Base-by-base conservation (phyloP, 2,888 invertebrate genomes). In the Synanthedon tipuliformis region DNA sequence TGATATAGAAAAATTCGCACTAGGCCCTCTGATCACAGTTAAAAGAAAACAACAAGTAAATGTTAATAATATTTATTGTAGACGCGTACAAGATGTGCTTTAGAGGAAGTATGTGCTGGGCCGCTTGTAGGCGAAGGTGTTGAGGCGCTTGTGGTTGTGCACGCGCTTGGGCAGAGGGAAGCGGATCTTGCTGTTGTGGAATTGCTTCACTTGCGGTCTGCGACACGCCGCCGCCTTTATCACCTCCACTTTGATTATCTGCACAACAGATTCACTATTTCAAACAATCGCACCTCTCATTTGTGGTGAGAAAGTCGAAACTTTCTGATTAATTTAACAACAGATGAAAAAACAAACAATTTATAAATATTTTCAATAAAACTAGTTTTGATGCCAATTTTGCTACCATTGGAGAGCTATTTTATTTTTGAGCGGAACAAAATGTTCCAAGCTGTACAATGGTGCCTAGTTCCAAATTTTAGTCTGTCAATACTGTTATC, bases 131-230 rank as follows among this genome's bases (percentile, higher is more conserved):
- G 95, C 95, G 90, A 95, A 95, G 61, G 90, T 89, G 75, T 95
- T 94, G 89, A 95, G 92, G 66, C 91, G 90, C 84, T 93, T 94
- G 88, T 92, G 92, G 81, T 94, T 93, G 73, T 93, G 92, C 62
- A 95, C 95, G 66, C 95, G 92, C 83, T 95, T 95, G 55, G 98
- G 96, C 88, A 99, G 90, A 62, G 99, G 99, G 94, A 99, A 99
- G 80, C 92, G 92, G 85, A 99, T 98, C 78, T 92, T 94, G 58
- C 96, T 94, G 89, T 99, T 95, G 87, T 99, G 99, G 93, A 99
- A 99, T 88, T 99, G 98, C 88, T 98, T 98, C 58, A 99, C 94
- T 75, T 96, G 94, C 27, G 97, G 94, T 70, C 99, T 92, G 69
- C 98, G 92, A 75, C 97, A 97, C 66, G 96, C 95, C 18, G 89